These are phyloP conservation scores for Noturus placidus DNA, from an alignment of 2,113 vertebrate species.

Conservation along the genomic window DNA sequence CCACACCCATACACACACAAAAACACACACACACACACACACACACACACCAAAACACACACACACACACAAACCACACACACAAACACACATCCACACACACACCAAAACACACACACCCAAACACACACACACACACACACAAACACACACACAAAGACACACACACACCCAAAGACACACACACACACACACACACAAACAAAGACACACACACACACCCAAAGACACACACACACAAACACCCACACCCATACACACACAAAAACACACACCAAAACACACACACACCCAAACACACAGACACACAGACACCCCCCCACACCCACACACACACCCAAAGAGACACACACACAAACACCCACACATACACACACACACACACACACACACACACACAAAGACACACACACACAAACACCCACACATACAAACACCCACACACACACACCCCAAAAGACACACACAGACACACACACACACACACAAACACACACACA, in stretches of 20 bases:
- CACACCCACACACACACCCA: too few relatives aligned
- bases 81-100: background rate
- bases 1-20: too few relatives aligned
- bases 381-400: conserved; percentile 38
- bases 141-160: background rate
- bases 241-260: background rate
- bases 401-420: too few relatives aligned
- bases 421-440: conserved; percentile 18
- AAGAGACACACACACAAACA: conserved; percentile 49
- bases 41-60: background rate
- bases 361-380: conserved; percentile 4
- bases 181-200: background rate
- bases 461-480: conserved; percentile 2
- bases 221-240: background rate
- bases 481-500: conserved; percentile 37
- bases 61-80: background rate
- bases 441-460: conserved; percentile 49
- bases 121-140: background rate
- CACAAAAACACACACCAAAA: conserved; percentile 37
- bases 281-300: conserved; percentile 44
- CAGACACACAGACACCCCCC: background rate
- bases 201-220: background rate
- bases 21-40: background rate
- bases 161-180: background rate
- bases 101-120: too few relatives aligned